Evolutionary conservation across 2,113 vertebrate species (phyloP), one percentile per base, ranked within the genome.

Genomic region (Trematomus loennbergii): DNA sequence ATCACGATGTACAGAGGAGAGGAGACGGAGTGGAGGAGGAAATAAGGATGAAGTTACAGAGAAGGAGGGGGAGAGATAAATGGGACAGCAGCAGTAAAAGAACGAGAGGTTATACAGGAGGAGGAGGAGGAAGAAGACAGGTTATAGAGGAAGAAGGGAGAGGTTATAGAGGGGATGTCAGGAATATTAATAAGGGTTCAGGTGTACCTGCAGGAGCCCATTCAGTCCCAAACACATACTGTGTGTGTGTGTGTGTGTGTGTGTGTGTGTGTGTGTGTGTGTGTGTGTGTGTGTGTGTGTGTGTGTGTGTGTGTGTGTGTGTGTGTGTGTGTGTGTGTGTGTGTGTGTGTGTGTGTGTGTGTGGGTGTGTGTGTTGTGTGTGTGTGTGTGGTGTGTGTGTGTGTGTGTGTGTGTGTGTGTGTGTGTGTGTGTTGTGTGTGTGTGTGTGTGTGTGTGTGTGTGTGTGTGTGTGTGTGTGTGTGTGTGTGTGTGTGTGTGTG

Each of bases 151-250:
- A 70, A 80, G 79, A 64, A 74, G 82, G 81, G 75, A 73, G 89
- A 87, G 67, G 78, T 89, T 90, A 89, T 88, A 76, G 86, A 91
- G 78, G 81, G 88, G 80, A 87, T 89, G 88, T 92, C 89, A 87
- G 84, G 89, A 93, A 92, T 90, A 93, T 90, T 91, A 91, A 91
- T 91, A 75, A 82, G 59, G 33, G 68, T 87, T 90, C 85, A 73
- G 86, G 81, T 91, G 89, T 91, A 92, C 90, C 88, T 93, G 86
- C 86, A 91, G 87, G 82, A 89, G 75, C 80, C 78, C 77, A 87
- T 91, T 91, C 86, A 92, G 86, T 78, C 79, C 84, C 90, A 91
- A 91, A 91, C 87, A 88, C 82, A 88, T 25, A 88, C 81, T 85
- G 86, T 91, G 88, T 87, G 64, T 73, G 68, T 0, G 52, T 78